These are phyloP conservation scores for Macrocentrus cingulum DNA, from an alignment of 1,140 invertebrate genomes.

Conservation along the genomic window DNA sequence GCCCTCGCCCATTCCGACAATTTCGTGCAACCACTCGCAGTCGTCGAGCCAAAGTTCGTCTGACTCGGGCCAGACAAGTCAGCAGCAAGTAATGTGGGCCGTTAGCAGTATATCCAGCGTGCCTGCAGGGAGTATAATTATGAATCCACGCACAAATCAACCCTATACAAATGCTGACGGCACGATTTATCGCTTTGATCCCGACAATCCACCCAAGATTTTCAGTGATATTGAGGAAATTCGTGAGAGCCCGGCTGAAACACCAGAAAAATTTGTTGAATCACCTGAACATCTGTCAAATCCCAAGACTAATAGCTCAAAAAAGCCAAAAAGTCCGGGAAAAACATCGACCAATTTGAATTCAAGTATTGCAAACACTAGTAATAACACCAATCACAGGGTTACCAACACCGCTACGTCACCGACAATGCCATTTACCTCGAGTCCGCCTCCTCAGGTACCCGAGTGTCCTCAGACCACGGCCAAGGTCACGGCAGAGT, in stretches of 20 bases:
- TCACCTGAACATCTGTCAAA: constrained; percentile 9
- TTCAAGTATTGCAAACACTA: constrained; percentile 22
- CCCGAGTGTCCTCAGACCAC: constrained; percentile 19
- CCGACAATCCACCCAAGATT: constrained; percentile 66
- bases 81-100: constrained; percentile 73
- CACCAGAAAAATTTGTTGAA: constrained; percentile 11
- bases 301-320: constrained; percentile 7
- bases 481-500: constrained; percentile 15
- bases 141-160: constrained; percentile 74
- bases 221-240: constrained; percentile 46
- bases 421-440: constrained; percentile 47
- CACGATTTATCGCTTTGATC: constrained; percentile 74
- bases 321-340: constrained; percentile 22
- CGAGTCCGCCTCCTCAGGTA: constrained; percentile 33
- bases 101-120: constrained; percentile 80
- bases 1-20: constrained; percentile 65
- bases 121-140: constrained; percentile 80
- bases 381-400: constrained; percentile 34
- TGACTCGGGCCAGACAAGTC: constrained; percentile 36
- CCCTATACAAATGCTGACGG: constrained; percentile 53
- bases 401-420: constrained; percentile 50
- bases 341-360: too few species aligned
- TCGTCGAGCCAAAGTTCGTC: constrained; percentile 52
- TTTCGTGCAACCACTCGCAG: constrained; percentile 50
- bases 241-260: constrained; percentile 40